Evolutionary conservation across 2,797 vertebrate species (phyloP).

Genomic region (Enoplosus armatus): DNA sequence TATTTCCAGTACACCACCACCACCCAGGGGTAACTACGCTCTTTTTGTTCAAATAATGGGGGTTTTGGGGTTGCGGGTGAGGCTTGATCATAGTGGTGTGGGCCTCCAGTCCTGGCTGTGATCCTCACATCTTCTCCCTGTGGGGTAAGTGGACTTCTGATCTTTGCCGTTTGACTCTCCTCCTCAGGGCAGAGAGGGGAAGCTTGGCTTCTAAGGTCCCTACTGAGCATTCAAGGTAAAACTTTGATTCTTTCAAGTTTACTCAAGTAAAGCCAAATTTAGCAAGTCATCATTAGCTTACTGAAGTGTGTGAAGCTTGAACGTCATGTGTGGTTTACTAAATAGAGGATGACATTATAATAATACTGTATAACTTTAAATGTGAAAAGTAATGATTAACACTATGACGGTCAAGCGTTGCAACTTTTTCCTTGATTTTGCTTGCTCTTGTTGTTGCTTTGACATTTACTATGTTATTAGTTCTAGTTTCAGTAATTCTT

Average conservation of each 20-base stretch:
- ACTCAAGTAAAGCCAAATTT: constrained; percentile 40
- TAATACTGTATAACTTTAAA: background rate
- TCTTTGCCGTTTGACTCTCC: constrained; percentile 83
- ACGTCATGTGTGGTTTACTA: constrained; percentile 41
- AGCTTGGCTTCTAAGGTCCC: constrained; percentile 82
- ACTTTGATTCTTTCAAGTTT: constrained; percentile 68
- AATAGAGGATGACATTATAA: constrained; percentile 18
- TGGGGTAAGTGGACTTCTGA: constrained; percentile 87
- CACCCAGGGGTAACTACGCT: constrained; percentile 69
- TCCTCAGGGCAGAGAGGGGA: constrained; percentile 83
- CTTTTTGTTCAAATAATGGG: constrained; percentile 63
- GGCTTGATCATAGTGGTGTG: constrained; percentile 76
- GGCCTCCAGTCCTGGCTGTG: constrained; percentile 80
- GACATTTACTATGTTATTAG: constrained; percentile 24
- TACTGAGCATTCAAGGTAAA: constrained; percentile 85
- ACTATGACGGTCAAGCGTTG: constrained; percentile 54
- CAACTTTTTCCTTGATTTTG: constrained; percentile 49
- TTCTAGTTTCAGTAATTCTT: constrained; percentile 19
- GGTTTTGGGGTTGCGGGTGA: constrained; percentile 59
- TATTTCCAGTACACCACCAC: constrained; percentile 59
- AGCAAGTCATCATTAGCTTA: constrained; percentile 43
- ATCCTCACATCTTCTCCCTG: constrained; percentile 79
- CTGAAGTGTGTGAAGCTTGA: constrained; percentile 51
- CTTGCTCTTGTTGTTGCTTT: constrained; percentile 51
- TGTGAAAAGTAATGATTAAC: constrained; percentile 10